phyloP scores from a whole-genome alignment of 2,797 vertebrate species.

The Neopelma chrysocephalum region DNA sequence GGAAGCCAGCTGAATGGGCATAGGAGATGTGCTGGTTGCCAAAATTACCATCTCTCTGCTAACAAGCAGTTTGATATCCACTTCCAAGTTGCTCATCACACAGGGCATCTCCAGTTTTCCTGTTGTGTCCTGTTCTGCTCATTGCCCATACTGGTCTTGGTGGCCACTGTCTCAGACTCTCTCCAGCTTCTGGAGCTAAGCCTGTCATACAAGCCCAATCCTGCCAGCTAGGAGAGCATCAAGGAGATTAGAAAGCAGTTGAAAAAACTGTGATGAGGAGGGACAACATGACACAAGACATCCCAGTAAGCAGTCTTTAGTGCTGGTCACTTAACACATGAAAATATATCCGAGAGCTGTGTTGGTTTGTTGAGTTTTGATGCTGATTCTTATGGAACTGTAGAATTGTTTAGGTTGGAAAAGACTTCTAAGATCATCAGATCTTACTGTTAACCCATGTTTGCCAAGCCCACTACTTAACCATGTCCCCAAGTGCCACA shows the following conservation, averaged over 20 bases:
- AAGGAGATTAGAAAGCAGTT: background rate
- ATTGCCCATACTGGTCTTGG: fast-evolving
- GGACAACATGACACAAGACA: fast-evolving
- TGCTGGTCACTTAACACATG: background rate
- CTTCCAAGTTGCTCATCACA: fast-evolving
- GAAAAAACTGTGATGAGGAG: background rate
- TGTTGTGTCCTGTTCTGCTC: fast-evolving
- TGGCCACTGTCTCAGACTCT: background rate
- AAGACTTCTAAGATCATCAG: fast-evolving
- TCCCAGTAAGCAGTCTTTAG: background rate
- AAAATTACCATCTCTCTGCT: background rate
- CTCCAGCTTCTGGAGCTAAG: background rate
- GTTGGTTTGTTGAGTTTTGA: background rate
- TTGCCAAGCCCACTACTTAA: background rate
- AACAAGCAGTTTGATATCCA: background rate
- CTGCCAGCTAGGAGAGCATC: background rate
- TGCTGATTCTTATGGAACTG: background rate
- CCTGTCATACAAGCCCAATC: background rate
- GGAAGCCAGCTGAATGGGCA: fast-evolving
- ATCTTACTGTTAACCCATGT: background rate
- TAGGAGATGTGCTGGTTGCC: background rate
- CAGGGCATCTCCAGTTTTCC: background rate
- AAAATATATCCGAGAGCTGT: background rate
- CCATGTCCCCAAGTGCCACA: background rate
- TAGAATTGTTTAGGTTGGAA: background rate